A percentile compares a stretch with the other conserved stretches of the same genome.
phyloP scores from a whole-genome alignment of 2,888 invertebrate genomes.

The Eristalinus sepulchralis region DNA sequence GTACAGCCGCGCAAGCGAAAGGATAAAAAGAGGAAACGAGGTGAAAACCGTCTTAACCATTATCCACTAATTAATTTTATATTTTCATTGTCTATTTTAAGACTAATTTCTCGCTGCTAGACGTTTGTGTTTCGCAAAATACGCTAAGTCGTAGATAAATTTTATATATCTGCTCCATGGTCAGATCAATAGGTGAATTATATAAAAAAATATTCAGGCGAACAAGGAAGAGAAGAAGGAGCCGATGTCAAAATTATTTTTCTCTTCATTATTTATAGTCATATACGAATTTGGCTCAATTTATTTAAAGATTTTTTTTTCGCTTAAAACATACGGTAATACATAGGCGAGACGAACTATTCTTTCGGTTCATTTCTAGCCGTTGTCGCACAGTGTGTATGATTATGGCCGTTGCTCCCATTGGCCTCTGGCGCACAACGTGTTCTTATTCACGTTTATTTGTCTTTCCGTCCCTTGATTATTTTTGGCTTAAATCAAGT shows the following conservation, averaged over 20 bases:
- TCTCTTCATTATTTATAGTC: conserved; percentile 61
- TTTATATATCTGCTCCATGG: conserved; percentile 1
- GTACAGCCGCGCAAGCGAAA: conserved; percentile 93
- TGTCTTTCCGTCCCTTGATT: conserved; percentile 26
- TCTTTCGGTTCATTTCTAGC: conserved; percentile 3
- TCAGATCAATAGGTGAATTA: conserved; percentile 35
- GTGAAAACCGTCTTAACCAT: conserved; percentile 74
- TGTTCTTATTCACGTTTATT: not conserved
- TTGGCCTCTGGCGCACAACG: not conserved
- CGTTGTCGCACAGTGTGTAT: conserved; percentile 39
- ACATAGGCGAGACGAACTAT: not conserved
- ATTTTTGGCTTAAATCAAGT: conserved; percentile 40
- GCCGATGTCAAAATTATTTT: conserved; percentile 39
- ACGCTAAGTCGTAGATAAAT: conserved; percentile 3
- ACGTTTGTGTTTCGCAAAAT: conserved; percentile 17
- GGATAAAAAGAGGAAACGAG: conserved; percentile 92
- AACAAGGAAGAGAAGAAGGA: conserved; percentile 41
- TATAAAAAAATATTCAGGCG: conserved; percentile 44
- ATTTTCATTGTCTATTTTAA: conserved; percentile 23
- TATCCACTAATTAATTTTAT: not conserved
- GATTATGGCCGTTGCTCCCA: conserved; percentile 65
- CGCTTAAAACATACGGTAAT: conserved; percentile 20
- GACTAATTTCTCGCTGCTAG: conserved; percentile 1
- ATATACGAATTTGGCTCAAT: conserved; percentile 77
- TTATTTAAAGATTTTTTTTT: conserved; percentile 78